Base-by-base conservation (phyloP, 2,797 vertebrate genomes). In the Acanthopagrus latus region DNA sequence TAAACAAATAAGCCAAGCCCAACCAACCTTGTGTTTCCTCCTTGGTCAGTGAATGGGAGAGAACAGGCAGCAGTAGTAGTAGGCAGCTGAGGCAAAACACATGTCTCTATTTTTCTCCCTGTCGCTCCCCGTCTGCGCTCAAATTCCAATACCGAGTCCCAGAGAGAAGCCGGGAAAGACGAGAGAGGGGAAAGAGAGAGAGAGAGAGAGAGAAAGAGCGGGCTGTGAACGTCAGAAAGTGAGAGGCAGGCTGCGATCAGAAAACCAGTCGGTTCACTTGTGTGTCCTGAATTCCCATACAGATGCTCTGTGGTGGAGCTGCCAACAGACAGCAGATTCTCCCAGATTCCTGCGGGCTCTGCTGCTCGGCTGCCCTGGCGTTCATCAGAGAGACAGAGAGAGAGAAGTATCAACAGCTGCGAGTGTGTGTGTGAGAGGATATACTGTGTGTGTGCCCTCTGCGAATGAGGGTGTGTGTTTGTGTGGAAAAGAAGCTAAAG, bases 401-500 rank as follows among this genome's bases (percentile, higher is more conserved):
- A 78, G 81, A 87, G 81, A 82, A 68, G 84, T 76, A 83, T 81
- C 89, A 90, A 92, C 93, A 94, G 93, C 92, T 93, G 93, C 85
- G 92, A 83, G 81, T 86, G 89, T 89, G 83, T 88, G 25, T 85
- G 83, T 76, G 79, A 65, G 86, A 66, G 82, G 74, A 75, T 75
- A 38, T 81, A 14, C 69, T 74, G 74, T 73, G 72, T 63, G 87
- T 72, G 82, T 71, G 77, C 21, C 59, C 81, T 82, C 74, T 50
- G 78, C 67, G 17, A 91, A 84, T 86, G 87, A 83, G 85, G 80
- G 87, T 86, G 88, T 82, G 89, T 84, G 89, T 88, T 85, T 91
- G 88, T 93, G 90, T 88, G 89, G 84, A 89, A 92, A 92, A 93
- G 92, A 82, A 93, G 91, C 90, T 95, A 89, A 94, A 90, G 88